phyloP scores from a whole-genome alignment of 2,888 invertebrate genomes.

The Drosophila borealis region DNA sequence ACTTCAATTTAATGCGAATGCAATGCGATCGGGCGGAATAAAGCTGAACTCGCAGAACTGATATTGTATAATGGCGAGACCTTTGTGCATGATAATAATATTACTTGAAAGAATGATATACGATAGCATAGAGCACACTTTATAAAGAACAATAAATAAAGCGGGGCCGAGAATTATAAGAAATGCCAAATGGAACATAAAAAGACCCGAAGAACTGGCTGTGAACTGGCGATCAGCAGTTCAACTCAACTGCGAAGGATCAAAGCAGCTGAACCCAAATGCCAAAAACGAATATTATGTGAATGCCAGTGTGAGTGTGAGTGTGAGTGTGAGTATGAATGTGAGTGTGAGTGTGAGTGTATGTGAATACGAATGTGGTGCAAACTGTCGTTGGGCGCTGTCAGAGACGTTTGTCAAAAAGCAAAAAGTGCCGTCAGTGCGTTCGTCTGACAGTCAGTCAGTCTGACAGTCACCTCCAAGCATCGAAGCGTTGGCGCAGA shows the following conservation, averaged over 20 bases:
- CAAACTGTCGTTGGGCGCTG: constrained; percentile 53
- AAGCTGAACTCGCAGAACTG: constrained; percentile 32
- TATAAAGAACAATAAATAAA: background rate
- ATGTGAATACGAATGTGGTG: constrained; percentile 42
- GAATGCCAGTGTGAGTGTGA: constrained; percentile 1
- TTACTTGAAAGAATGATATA: constrained; percentile 9
- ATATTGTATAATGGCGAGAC: constrained; percentile 6
- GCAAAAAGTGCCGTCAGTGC: constrained; percentile 49
- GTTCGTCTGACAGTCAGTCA: constrained; percentile 40
- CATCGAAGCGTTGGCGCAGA: constrained; percentile 70
- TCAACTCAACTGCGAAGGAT: background rate
- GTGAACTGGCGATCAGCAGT: too few species aligned
- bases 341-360: constrained; percentile 12
- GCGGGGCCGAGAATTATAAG: background rate
- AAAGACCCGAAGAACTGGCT: background rate
- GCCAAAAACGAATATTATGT: background rate
- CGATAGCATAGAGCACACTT: background rate
- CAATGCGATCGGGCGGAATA: constrained; percentile 20
- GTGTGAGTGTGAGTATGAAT: background rate
- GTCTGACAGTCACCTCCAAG: constrained; percentile 70
- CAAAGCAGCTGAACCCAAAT: constrained; percentile 5
- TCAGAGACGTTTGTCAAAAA: constrained; percentile 69
- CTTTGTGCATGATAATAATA: constrained; percentile 10
- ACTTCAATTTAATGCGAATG: constrained; percentile 14
- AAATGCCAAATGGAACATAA: background rate